A percentile compares a stretch with the other conserved stretches of the same genome.
Conservation (phyloP, 2,888 invertebrate genomes). For the Drosophila putrida region DNA sequence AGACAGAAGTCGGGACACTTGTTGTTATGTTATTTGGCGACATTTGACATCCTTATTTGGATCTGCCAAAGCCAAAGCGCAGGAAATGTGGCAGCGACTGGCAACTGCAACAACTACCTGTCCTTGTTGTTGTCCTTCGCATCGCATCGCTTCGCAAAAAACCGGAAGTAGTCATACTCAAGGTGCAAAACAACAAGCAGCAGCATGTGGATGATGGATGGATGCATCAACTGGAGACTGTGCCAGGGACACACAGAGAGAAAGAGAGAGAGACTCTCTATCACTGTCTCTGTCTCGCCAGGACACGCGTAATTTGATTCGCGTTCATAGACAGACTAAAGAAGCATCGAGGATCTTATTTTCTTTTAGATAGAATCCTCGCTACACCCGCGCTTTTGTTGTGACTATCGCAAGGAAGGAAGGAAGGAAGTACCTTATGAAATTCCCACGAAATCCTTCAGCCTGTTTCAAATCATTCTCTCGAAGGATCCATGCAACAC, state of each 20-base stretch:
- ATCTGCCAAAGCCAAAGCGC: slow-evolving; percentile 59
- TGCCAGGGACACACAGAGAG: slow-evolving; percentile 17
- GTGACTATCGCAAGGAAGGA: slow-evolving; percentile 23
- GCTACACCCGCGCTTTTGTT: slow-evolving; percentile 39
- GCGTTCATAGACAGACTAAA: slow-evolving; percentile 63
- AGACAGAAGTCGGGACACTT: slow-evolving; percentile 45
- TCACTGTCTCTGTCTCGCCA: slow-evolving; percentile 2
- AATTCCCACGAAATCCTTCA: slow-evolving; percentile 70
- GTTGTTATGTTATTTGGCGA: slow-evolving; percentile 59
- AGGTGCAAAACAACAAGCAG: slow-evolving; percentile 69
- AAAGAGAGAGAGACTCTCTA: not conserved
- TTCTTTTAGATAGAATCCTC: not conserved
- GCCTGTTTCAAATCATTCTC: slow-evolving; percentile 26
- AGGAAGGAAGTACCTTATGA: slow-evolving; percentile 65
- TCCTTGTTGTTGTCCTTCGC: slow-evolving; percentile 62
- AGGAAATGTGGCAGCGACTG: slow-evolving; percentile 70
- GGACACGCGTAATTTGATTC: slow-evolving; percentile 73
- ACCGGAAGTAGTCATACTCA: slow-evolving; percentile 79
- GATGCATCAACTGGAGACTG: slow-evolving; percentile 31
- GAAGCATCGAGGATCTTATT: slow-evolving; percentile 15
- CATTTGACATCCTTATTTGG: slow-evolving; percentile 72
- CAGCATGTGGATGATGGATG: slow-evolving; percentile 71
- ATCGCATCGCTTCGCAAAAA: slow-evolving; percentile 62
- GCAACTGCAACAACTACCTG: slow-evolving; percentile 63
- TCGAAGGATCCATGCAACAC: slow-evolving; percentile 33